Base-by-base conservation (phyloP, 2,797 vertebrate genomes). In the Spinus pinus region DNA sequence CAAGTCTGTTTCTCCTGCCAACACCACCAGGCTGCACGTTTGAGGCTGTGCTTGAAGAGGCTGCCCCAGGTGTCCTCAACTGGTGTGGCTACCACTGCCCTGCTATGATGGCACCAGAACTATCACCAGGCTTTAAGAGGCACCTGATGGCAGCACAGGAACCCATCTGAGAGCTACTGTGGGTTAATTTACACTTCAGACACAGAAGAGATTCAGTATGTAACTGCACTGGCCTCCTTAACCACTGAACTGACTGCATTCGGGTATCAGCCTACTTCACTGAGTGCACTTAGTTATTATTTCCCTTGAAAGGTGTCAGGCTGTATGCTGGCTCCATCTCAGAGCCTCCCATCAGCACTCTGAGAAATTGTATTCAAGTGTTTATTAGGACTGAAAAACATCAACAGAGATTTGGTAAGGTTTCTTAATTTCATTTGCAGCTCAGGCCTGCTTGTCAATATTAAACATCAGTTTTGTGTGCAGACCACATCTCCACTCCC, bases 21-120 rank as follows among this genome's bases (percentile, higher is more conserved):
- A 10, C 25, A 50, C 0, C 0, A 61, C 58, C 0, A 0, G 8
- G n/a, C 35, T 85, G 35, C 28, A 25, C 0, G 0, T 51, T 57
- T 35, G 31, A 85, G 70, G 35, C 39, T 49, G 18, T 31, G 12
- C 60, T 58, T 56, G 61, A 80, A 80, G 44, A 73, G 41, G 50
- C 12, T 67, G 50, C 27, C 27, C n/a, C 25, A 49, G 44, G 21
- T 25, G 46, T 19, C 14, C 31, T 19, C 10, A 1, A 0, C 9
- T 80, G 37, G 1, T 62, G 16, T 21, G 27, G 23, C 28, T 35
- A 71, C 46, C 53, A 42, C 14, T 27, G 79, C 18, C 41, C 53
- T 53, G 69, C 33, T 82, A 33, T 2, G 17, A 49, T 8, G 41
- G 41, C 53, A 70, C 14, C 6, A 2, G 30, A 89, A 53, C 7